Evolutionary conservation across 2,797 vertebrate genomes (phyloP).

Genomic region (Helicolenus hilgendorfi): DNA sequence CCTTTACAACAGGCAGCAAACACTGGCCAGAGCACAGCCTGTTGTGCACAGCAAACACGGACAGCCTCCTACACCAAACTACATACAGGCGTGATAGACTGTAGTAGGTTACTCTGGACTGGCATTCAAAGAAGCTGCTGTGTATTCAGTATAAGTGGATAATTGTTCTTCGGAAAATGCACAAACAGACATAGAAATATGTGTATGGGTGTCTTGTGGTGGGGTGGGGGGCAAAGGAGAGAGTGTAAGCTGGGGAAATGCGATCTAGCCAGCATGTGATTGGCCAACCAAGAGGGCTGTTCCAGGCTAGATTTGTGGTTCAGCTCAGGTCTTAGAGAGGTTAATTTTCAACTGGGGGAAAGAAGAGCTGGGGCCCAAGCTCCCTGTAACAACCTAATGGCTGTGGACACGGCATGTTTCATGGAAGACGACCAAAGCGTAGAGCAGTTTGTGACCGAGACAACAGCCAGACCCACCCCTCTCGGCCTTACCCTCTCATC

Average conservation of each 20-base stretch:
- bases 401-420: background rate
- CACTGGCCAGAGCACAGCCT: constrained; percentile 54
- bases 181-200: constrained; percentile 57
- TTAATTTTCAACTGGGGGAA: constrained; percentile 77
- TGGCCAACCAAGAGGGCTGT: constrained; percentile 72
- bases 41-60: constrained; percentile 52
- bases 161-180: constrained; percentile 69
- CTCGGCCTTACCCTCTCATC: constrained; percentile 11
- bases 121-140: constrained; percentile 57
- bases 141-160: constrained; percentile 60
- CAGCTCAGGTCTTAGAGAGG: constrained; percentile 67
- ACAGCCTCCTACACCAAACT: constrained; percentile 43
- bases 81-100: constrained; percentile 31
- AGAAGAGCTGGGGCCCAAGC: constrained; percentile 39
- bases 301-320: constrained; percentile 65
- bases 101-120: constrained; percentile 37
- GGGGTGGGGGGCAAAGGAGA: background rate
- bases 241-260: constrained; percentile 41
- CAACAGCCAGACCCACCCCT: constrained; percentile 19
- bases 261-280: constrained; percentile 51
- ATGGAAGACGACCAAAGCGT: constrained; percentile 4
- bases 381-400: constrained; percentile 19
- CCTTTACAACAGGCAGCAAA: constrained; percentile 76
- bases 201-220: constrained; percentile 32
- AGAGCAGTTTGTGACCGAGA: constrained; percentile 19